phyloP scores from a whole-genome alignment of 2,797 vertebrate genomes.

The Buceros bicornis region DNA sequence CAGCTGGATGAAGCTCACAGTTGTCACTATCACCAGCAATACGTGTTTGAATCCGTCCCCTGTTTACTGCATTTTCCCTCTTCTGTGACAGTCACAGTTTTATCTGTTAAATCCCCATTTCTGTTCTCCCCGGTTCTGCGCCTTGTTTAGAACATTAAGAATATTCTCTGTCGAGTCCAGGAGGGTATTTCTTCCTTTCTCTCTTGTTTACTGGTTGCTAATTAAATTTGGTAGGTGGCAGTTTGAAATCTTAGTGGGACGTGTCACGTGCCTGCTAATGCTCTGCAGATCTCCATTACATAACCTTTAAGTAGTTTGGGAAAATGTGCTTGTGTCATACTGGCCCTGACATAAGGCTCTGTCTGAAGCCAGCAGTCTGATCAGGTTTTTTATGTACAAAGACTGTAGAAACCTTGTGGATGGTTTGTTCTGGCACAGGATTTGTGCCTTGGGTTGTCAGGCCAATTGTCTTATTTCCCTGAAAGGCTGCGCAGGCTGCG shows the following conservation, averaged over 20 bases:
- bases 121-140: not conserved
- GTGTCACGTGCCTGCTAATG: constrained; percentile 73
- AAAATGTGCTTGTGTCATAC: constrained; percentile 68
- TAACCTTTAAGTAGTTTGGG: constrained; percentile 76
- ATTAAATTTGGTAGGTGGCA: constrained; percentile 67
- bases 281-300: constrained; percentile 78
- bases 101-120: not conserved
- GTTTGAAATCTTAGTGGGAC: constrained; percentile 57
- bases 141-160: not conserved
- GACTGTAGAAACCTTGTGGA: constrained; percentile 47
- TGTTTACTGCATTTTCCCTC: not conserved
- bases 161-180: not conserved
- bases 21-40: not conserved
- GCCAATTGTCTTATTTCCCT: not conserved
- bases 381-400: not conserved
- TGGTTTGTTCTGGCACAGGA: constrained; percentile 37
- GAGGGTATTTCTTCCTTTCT: not conserved
- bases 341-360: constrained; percentile 57
- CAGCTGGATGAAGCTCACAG: not conserved
- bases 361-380: constrained; percentile 44
- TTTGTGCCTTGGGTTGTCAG: not conserved
- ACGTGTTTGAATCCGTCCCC: not conserved
- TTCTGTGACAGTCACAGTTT: not conserved
- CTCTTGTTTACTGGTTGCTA: constrained; percentile 56
- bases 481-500: not conserved